phyloP scores from a whole-genome alignment of 1,140 invertebrate species.

The Meloidogyne exigua region DNA sequence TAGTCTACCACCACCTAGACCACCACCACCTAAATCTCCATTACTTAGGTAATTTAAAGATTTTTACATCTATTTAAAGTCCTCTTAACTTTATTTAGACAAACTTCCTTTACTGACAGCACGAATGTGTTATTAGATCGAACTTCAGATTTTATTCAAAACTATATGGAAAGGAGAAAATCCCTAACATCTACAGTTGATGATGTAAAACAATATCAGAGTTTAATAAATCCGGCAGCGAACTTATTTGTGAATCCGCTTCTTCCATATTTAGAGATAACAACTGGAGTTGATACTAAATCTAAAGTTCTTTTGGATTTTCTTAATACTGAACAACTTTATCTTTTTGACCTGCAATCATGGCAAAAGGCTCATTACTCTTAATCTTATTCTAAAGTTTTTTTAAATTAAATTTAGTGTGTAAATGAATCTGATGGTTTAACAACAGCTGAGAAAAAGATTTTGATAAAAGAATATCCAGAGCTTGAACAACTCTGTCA shows the following conservation, averaged over 20 bases:
- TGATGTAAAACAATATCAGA: conserved; percentile 9
- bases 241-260: not conserved
- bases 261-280: not conserved
- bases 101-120: not conserved
- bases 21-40: conserved; percentile 22
- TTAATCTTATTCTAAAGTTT: not conserved
- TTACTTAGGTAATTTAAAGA: not conserved
- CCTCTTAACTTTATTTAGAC: not conserved
- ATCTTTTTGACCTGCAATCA: conserved; percentile 45
- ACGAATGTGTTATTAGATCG: not conserved
- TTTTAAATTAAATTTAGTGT: conserved; percentile 35
- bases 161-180: not conserved
- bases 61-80: too few relatives aligned
- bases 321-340: conserved; percentile 47
- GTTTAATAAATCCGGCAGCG: not conserved
- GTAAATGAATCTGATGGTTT: conserved; percentile 34
- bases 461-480: conserved; percentile 45
- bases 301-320: conserved; percentile 52
- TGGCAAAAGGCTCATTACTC: conserved; percentile 43
- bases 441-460: conserved; percentile 41
- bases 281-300: conserved; percentile 10
- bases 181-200: not conserved
- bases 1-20: conserved; percentile 17
- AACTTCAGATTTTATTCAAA: not conserved
- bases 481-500: conserved; percentile 35